Conservation (phyloP, 2,797 vertebrate species). For the Thaleichthys pacificus region DNA sequence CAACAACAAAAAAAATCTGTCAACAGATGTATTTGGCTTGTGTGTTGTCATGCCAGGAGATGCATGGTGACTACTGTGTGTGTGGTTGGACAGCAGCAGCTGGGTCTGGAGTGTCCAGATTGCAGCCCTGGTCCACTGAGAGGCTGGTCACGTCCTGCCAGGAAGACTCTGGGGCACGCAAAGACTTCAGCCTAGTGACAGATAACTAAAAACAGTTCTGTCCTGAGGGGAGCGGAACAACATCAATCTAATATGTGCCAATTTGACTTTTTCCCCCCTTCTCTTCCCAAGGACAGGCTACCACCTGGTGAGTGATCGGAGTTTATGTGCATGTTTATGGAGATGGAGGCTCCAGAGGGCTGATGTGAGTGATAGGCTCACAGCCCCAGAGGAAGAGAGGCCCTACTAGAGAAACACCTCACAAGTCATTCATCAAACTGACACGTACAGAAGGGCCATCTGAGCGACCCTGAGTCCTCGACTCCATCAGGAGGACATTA, state of each 20-base stretch:
- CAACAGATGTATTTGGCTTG: too few relatives aligned
- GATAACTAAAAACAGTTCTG: slow-evolving; percentile 67
- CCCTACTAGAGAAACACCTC: slow-evolving; percentile 66
- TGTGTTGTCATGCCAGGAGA: background rate
- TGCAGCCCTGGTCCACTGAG: background rate
- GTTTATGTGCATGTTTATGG: slow-evolving; percentile 75
- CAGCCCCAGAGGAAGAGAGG: slow-evolving; percentile 56
- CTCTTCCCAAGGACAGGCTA: slow-evolving; percentile 64
- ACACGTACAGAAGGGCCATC: slow-evolving; percentile 43
- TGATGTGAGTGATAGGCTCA: slow-evolving; percentile 59
- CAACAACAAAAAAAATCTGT: too few relatives aligned
- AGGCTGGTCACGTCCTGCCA: slow-evolving; percentile 45
- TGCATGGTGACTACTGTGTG: background rate
- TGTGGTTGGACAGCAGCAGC: background rate
- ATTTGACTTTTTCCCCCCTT: slow-evolving; percentile 64
- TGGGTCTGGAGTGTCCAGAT: background rate
- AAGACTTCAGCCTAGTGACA: slow-evolving; percentile 63
- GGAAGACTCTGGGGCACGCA: slow-evolving; percentile 3
- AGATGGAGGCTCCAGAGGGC: slow-evolving; percentile 51
- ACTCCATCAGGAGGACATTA: slow-evolving; percentile 25
- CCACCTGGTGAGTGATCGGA: slow-evolving; percentile 72
- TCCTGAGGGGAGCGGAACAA: slow-evolving; percentile 52
- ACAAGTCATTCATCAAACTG: slow-evolving; percentile 69
- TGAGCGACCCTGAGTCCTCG: slow-evolving; percentile 5
- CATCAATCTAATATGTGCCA: slow-evolving; percentile 73